A percentile compares a stretch with the other conserved stretches of the same genome.
Conservation (phyloP, 2,797 vertebrate genomes). For the Trematomus bernacchii region DNA sequence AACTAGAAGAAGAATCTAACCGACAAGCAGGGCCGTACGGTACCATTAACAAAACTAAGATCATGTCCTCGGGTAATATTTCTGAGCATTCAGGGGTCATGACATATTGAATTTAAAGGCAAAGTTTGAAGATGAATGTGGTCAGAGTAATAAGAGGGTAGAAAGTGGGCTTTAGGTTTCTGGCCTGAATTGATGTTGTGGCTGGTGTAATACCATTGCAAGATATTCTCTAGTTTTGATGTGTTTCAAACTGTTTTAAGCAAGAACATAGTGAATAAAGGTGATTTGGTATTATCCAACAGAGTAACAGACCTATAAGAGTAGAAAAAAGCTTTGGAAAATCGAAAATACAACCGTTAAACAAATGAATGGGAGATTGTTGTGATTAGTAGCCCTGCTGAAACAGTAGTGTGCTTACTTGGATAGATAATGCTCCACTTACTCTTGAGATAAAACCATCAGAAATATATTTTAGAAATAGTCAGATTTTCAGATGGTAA, state of each 20-base stretch:
- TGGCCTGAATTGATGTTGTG: no score
- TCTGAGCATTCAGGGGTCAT: no score
- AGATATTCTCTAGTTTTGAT: neutral
- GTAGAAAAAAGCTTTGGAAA: neutral
- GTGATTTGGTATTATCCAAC: neutral
- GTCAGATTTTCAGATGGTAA: constrained; percentile 18
- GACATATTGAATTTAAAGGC: no score
- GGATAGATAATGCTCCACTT: neutral
- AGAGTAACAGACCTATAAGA: neutral
- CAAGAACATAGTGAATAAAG: neutral
- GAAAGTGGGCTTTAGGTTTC: no score
- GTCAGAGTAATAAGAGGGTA: no score
- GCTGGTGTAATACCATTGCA: no score
- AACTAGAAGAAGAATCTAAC: neutral
- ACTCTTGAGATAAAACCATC: constrained; percentile 13
- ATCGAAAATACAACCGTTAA: neutral
- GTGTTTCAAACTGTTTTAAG: neutral
- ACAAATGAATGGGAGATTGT: neutral
- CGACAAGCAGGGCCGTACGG: neutral
- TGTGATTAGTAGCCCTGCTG: neutral
- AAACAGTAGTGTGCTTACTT: neutral
- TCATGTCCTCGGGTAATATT: neutral
- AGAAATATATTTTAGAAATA: constrained; percentile 9
- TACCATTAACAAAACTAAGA: neutral
- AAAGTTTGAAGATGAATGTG: no score